Evolutionary conservation across 2,113 vertebrate genomes (phyloP), one percentile per base, ranked within the genome.

Genomic region (Lepus timidus): DNA sequence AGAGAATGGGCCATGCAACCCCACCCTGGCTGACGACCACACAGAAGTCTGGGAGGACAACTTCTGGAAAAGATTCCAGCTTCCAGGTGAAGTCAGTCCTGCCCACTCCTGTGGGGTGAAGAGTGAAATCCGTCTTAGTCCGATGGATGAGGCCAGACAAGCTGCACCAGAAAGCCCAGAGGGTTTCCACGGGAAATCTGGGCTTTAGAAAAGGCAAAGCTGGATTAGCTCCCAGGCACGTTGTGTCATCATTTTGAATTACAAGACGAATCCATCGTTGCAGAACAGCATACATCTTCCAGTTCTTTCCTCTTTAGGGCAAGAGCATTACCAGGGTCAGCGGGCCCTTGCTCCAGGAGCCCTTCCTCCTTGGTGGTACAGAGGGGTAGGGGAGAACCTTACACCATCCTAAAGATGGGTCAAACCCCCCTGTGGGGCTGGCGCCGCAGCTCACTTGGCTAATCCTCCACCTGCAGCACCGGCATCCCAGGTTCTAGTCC

Each of bases 261-360:
- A 93, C 73, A 55, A 55, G 58, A 33, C 64, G 33, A 85, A 79
- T 83, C 55, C 17, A 36, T 49, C 31, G 9, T 74, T 74, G 61
- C 36, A 16, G 14, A 85, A 85, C 19, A 25, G 7, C 10, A 1
- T 27, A 90, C 4, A 17, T 16, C 58, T 74, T 61, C 65, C 13
- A 11, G 0, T 79, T 88, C 31, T 52, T 80, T 61, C 76, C 7
- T 20, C 61, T 58, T 78, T 85, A 27, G 5, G 13, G 12, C 29
- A 33, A 74, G 85, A 80, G 23, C 85, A 22, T 1, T 9, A 9
- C 8, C 22, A 44, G 4, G 27, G 16, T 44, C 19, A 62, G 61
- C 29, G 11, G 4, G 9, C 7, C 2, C 0, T 22, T 22, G 23
- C 33, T 20, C 61, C 23, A 10, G 1, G 8, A 51, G 25, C 22